These are phyloP conservation scores for Nasua narica DNA, from an alignment of 2,797 vertebrate genomes.

Conservation along the genomic window DNA sequence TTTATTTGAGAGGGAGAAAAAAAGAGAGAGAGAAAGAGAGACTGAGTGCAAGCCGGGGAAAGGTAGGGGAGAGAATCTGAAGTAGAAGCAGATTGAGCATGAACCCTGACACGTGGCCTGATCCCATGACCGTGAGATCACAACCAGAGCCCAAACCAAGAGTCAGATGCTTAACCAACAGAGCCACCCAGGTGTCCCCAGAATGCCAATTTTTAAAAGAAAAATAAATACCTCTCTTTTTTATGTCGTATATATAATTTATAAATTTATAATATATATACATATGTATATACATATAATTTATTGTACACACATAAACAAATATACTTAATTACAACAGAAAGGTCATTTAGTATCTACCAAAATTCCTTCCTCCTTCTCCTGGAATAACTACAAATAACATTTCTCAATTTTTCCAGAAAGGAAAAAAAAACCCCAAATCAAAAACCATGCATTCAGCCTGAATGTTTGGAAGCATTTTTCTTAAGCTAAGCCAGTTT, in stretches of 20 bases:
- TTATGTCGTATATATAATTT: neutral
- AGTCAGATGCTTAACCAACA: neutral
- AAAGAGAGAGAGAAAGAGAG: neutral
- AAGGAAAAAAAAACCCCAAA: neutral
- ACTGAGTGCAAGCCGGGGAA: neutral
- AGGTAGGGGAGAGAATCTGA: neutral
- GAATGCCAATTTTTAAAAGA: neutral
- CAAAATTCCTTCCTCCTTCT: neutral
- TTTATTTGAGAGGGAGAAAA: neutral
- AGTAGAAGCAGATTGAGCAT: neutral
- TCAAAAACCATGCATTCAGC: neutral
- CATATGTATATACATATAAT: neutral
- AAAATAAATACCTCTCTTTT: neutral
- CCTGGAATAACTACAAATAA: neutral
- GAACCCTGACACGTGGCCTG: neutral
- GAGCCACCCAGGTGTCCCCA: neutral
- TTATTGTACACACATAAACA: neutral
- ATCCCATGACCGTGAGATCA: neutral
- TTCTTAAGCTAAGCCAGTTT: slow-evolving; percentile 54
- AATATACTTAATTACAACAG: neutral
- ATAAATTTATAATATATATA: neutral
- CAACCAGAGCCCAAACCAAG: neutral
- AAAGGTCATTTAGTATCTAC: slow-evolving; percentile 1
- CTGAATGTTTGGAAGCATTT: slow-evolving; percentile 54
- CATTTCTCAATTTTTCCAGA: slow-evolving; percentile 7